These are phyloP conservation scores for Tribolium freemani DNA, from an alignment of 2,888 invertebrate species.

Conservation along the genomic window DNA sequence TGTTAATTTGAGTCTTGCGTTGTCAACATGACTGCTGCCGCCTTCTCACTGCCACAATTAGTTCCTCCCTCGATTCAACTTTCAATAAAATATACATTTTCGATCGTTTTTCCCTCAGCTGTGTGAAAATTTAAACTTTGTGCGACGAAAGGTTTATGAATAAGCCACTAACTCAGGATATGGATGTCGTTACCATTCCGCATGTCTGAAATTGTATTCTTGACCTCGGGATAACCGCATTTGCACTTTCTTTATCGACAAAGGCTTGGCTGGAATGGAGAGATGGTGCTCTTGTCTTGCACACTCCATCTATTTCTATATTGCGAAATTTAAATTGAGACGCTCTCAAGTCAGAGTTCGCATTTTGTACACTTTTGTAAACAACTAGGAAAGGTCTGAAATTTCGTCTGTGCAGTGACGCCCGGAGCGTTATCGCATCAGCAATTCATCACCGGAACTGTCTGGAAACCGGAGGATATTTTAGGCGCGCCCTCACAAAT, in stretches of 20 bases:
- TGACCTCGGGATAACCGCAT: neutral
- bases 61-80: conserved; percentile 38
- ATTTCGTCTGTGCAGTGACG: conserved; percentile 5
- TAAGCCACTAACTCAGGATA: conserved; percentile 3
- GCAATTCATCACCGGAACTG: conserved; percentile 48
- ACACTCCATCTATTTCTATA: neutral
- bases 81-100: conserved; percentile 39
- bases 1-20: conserved; percentile 65
- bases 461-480: conserved; percentile 27
- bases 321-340: neutral
- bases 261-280: neutral
- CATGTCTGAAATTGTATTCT: conserved; percentile 15
- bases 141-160: conserved; percentile 13
- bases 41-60: conserved; percentile 47
- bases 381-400: neutral
- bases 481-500: conserved; percentile 38
- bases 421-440: conserved; percentile 35
- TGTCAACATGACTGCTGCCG: conserved; percentile 61
- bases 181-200: conserved; percentile 14
- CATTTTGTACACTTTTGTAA: neutral
- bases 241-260: neutral
- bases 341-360: neutral
- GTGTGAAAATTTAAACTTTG: neutral
- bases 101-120: neutral
- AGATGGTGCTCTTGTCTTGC: neutral